A percentile compares a stretch with the other conserved stretches of the same genome.
phyloP scores from a whole-genome alignment of 2,888 invertebrate species.

The Athetis lepigone region DNA sequence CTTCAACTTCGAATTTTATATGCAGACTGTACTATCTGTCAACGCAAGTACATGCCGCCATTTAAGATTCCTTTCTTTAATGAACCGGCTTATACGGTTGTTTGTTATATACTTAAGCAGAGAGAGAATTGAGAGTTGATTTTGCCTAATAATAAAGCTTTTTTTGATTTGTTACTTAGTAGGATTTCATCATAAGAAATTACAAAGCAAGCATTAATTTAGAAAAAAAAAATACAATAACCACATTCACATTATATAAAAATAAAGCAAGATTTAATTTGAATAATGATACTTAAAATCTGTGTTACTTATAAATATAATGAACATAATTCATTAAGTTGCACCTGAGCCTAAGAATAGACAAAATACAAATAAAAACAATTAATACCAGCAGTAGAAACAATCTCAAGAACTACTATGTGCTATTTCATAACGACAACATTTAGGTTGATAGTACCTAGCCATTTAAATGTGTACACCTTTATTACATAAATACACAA shows the following conservation, averaged over 20 bases:
- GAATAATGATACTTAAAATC: background rate
- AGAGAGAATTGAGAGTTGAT: no score
- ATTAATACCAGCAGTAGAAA: constrained; percentile 14
- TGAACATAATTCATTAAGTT: background rate
- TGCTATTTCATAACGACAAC: constrained; percentile 21
- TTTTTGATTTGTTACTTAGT: no score
- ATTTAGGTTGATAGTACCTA: constrained; percentile 6
- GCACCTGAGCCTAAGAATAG: background rate
- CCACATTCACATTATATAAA: background rate
- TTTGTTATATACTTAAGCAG: no score
- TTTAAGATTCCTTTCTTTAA: no score
- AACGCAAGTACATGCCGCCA: no score
- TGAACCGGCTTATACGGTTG: no score
- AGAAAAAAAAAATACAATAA: background rate
- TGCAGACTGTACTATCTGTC: no score
- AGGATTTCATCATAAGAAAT: no score
- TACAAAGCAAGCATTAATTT: no score
- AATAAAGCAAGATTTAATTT: background rate
- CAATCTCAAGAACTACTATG: constrained; percentile 11
- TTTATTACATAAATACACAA: constrained; percentile 29
- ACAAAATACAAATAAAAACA: constrained; percentile 32
- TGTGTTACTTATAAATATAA: background rate
- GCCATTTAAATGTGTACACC: constrained; percentile 28
- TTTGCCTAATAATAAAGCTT: no score
- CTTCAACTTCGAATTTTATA: no score